These are phyloP conservation scores for Anseranas semipalmata DNA, from an alignment of 2,113 vertebrate species.

Conservation along the genomic window DNA sequence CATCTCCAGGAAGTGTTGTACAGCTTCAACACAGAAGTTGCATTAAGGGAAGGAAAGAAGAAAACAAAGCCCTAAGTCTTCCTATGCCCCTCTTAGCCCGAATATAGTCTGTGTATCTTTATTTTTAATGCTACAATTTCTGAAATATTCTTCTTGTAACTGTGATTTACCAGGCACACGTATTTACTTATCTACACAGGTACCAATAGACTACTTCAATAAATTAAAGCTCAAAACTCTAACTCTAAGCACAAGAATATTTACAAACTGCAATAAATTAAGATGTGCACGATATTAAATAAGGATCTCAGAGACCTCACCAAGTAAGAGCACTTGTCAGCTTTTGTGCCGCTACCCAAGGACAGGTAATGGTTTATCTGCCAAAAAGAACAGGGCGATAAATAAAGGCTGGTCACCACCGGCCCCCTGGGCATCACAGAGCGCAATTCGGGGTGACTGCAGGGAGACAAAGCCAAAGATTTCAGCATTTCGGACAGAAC, in stretches of 20 bases:
- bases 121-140: background rate
- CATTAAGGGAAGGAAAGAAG: background rate
- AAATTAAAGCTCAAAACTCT: constrained; percentile 53
- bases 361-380: accelerated
- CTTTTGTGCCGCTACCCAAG: background rate
- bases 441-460: accelerated
- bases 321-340: background rate
- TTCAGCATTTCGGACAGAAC: background rate
- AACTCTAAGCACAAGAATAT: constrained; percentile 27
- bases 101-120: background rate
- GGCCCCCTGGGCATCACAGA: accelerated
- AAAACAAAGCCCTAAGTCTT: background rate
- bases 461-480: accelerated
- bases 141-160: background rate
- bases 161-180: background rate
- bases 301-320: background rate
- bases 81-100: background rate
- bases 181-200: background rate
- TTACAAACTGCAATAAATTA: constrained; percentile 67
- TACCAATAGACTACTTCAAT: constrained; percentile 28
- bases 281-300: background rate
- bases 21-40: background rate
- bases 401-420: accelerated
- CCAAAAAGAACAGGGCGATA: background rate
- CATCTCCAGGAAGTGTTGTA: background rate